Percentiles rank a stretch among this genome's conserved stretches.
Evolutionary conservation across 2,888 invertebrate species (phyloP).

Genomic region (Ormyrus pomaceus): DNA sequence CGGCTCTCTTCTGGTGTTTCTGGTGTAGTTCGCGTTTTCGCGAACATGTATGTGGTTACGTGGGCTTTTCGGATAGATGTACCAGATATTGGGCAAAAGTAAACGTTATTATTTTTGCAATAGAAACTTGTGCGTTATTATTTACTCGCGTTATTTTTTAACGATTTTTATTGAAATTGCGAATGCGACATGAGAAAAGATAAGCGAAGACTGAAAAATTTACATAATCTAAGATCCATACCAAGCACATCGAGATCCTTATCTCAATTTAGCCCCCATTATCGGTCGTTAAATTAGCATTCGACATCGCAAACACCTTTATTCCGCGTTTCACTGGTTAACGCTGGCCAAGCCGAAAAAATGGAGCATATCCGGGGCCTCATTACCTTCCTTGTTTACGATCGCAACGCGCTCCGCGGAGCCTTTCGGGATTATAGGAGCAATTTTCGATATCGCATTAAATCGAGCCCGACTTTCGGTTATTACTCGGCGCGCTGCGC

Average conservation of each 20-base stretch:
- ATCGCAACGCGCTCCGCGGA: background rate
- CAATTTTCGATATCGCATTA: slow-evolving; percentile 33
- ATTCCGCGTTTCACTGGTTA: background rate
- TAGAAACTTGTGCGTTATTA: too few relatives aligned
- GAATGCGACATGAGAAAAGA: too few relatives aligned
- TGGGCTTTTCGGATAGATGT: too few relatives aligned
- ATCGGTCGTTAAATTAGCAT: slow-evolving; percentile 3
- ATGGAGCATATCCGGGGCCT: slow-evolving; percentile 19
- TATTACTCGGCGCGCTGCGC: slow-evolving; percentile 8
- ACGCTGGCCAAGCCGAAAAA: slow-evolving; percentile 10
- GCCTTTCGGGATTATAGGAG: background rate
- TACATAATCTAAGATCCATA: too few relatives aligned
- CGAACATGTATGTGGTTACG: too few relatives aligned
- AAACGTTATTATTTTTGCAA: too few relatives aligned
- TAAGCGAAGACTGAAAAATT: too few relatives aligned
- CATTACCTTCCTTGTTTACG: slow-evolving; percentile 33
- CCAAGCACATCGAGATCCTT: background rate
- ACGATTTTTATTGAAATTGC: too few relatives aligned
- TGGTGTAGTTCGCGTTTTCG: too few relatives aligned
- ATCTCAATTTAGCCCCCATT: background rate
- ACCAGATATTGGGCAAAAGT: too few relatives aligned
- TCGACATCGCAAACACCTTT: slow-evolving; percentile 10
- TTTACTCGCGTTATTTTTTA: too few relatives aligned
- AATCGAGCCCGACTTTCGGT: slow-evolving; percentile 17
- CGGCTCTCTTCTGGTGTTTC: background rate